Percentiles rank a stretch among this genome's conserved stretches.
phyloP scores from a whole-genome alignment of 2,797 vertebrate genomes.

The Gambusia yucatana region DNA sequence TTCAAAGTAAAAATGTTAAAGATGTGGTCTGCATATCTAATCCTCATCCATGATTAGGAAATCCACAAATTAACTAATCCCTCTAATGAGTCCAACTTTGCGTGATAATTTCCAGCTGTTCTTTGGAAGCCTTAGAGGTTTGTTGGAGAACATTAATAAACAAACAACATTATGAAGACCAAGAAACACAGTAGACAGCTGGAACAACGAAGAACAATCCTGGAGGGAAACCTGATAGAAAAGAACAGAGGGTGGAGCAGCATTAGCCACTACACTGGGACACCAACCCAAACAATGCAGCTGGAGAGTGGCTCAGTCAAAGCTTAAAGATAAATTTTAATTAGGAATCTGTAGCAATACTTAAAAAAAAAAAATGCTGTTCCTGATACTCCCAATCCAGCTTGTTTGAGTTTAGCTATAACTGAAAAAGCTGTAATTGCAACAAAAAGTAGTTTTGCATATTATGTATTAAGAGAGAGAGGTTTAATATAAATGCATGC shows the following conservation, averaged over 20 bases:
- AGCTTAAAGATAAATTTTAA: neutral
- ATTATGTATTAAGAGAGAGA: neutral
- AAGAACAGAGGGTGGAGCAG: neutral
- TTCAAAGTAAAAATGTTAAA: neutral
- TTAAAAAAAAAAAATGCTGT: neutral
- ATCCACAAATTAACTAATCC: neutral
- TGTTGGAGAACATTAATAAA: neutral
- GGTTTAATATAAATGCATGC: neutral
- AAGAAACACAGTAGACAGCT: neutral
- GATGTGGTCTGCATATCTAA: neutral
- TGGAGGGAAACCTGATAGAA: neutral
- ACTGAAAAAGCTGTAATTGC: neutral
- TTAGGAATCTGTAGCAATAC: neutral
- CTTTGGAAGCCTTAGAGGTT: neutral
- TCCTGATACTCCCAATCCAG: neutral
- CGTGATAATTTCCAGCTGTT: neutral
- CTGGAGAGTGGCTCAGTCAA: neutral
- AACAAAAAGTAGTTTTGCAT: neutral
- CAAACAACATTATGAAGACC: neutral
- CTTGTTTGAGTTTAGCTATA: neutral
- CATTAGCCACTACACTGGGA: neutral
- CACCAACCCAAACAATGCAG: neutral
- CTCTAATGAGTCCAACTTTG: neutral
- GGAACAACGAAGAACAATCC: neutral
- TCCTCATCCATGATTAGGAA: neutral